Percentiles rank a stretch among this genome's conserved stretches.
phyloP scores from a whole-genome alignment of 2,113 vertebrate species.

The Osmerus eperlanus region DNA sequence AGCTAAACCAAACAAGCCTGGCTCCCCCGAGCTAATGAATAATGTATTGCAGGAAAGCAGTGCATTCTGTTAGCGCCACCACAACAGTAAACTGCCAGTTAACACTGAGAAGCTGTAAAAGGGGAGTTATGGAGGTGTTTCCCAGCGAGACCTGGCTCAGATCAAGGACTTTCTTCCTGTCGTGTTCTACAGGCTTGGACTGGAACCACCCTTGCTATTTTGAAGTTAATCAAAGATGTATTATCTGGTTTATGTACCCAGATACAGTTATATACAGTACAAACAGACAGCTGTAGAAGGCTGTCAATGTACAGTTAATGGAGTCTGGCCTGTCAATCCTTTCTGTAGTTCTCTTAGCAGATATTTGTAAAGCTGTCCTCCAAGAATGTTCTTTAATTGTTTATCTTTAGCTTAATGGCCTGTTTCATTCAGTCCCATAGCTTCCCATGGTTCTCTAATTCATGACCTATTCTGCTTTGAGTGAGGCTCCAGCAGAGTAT shows the following conservation, averaged over 20 bases:
- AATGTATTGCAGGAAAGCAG: slow-evolving; percentile 54
- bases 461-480: slow-evolving; percentile 44
- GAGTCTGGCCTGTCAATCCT: slow-evolving; percentile 8
- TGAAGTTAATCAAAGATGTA: too few species aligned
- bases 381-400: slow-evolving; percentile 53
- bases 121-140: slow-evolving; percentile 10
- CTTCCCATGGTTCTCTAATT: slow-evolving; percentile 49
- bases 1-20: slow-evolving; percentile 56
- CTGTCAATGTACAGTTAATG: too few species aligned
- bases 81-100: slow-evolving; percentile 54
- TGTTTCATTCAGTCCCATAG: slow-evolving; percentile 58
- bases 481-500: slow-evolving; percentile 50
- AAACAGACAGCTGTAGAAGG: too few species aligned
- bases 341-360: slow-evolving; percentile 21
- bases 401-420: slow-evolving; percentile 63
- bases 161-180: too few species aligned
- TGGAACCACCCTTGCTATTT: too few species aligned
- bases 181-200: too few species aligned
- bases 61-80: slow-evolving; percentile 41
- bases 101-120: slow-evolving; percentile 31
- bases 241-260: too few species aligned
- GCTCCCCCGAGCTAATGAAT: slow-evolving; percentile 51
- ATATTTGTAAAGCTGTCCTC: slow-evolving; percentile 42
- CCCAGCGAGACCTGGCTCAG: not conserved
- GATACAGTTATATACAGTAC: too few species aligned